A percentile compares a stretch with the other conserved stretches of the same genome.
These are phyloP conservation scores for Nyctibius grandis DNA, from an alignment of 2,797 vertebrate species.

Conservation along the genomic window DNA sequence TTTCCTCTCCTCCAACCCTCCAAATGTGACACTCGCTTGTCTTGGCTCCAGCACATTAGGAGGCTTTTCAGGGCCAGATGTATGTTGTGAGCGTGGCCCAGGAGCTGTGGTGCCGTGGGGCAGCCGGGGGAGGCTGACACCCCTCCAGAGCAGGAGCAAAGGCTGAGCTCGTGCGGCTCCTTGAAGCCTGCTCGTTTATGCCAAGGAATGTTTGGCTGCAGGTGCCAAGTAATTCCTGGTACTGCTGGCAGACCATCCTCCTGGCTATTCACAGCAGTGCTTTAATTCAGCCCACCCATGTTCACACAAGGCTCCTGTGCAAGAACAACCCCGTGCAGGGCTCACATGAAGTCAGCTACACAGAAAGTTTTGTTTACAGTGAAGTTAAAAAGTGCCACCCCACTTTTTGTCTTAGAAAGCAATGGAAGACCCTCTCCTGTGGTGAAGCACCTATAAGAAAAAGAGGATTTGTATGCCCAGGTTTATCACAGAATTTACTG, in stretches of 20 bases:
- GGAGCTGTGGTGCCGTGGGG: neutral
- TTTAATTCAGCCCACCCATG: neutral
- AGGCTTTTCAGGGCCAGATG: neutral
- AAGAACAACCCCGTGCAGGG: neutral
- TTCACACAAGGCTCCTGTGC: neutral
- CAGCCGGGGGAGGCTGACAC: neutral
- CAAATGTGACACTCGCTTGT: neutral
- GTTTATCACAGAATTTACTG: neutral
- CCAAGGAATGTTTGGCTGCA: constrained; percentile 14
- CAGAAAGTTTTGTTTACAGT: neutral
- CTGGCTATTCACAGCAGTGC: neutral
- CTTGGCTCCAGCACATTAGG: neutral
- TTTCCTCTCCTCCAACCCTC: neutral
- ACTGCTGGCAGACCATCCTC: neutral
- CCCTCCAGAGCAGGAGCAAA: neutral
- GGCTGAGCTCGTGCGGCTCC: neutral
- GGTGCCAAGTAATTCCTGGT: constrained; percentile 12
- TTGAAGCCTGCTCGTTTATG: neutral
- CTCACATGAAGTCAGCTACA: neutral
- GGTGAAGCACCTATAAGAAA: neutral
- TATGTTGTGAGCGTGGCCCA: rapidly evolving
- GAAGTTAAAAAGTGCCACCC: neutral
- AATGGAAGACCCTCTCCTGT: neutral
- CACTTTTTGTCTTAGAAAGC: neutral
- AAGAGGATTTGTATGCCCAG: neutral